Evolutionary conservation across 2,888 invertebrate species (phyloP).

Genomic region (Sphecodes monilicornis): DNA sequence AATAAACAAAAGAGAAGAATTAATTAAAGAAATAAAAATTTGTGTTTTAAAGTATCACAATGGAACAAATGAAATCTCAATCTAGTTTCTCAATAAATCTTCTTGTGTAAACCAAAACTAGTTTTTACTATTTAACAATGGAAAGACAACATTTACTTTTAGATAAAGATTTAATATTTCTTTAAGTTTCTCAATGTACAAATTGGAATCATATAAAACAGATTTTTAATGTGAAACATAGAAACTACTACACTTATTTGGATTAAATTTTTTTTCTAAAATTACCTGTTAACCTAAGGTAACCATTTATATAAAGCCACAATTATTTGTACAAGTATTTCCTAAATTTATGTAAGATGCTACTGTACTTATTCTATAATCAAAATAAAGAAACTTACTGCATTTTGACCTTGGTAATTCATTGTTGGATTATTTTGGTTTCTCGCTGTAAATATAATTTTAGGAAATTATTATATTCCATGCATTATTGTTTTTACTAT

Average conservation of each 20-base stretch:
- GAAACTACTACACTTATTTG: background rate
- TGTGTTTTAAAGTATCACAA: background rate
- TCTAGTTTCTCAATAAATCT: background rate
- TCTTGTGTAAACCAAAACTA: background rate
- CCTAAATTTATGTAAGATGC: constrained; percentile 24
- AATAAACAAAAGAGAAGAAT: background rate
- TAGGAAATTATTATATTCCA: background rate
- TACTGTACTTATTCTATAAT: constrained; percentile 4
- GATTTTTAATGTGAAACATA: background rate
- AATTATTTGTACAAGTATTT: constrained; percentile 15
- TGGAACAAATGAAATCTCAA: background rate
- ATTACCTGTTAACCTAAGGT: background rate
- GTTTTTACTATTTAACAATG: background rate
- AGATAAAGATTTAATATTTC: background rate
- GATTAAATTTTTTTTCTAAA: constrained; percentile 9
- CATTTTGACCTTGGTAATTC: constrained; percentile 53
- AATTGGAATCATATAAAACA: background rate
- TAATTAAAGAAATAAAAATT: background rate
- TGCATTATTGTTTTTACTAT: background rate
- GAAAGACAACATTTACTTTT: background rate
- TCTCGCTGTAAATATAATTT: constrained; percentile 59
- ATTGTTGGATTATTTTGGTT: constrained; percentile 51
- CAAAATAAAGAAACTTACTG: constrained; percentile 57
- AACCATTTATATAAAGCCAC: constrained; percentile 14
- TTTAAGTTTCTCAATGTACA: background rate